These are phyloP conservation scores for Lochmaea capreae DNA, from an alignment of 2,888 invertebrate genomes.

Conservation along the genomic window DNA sequence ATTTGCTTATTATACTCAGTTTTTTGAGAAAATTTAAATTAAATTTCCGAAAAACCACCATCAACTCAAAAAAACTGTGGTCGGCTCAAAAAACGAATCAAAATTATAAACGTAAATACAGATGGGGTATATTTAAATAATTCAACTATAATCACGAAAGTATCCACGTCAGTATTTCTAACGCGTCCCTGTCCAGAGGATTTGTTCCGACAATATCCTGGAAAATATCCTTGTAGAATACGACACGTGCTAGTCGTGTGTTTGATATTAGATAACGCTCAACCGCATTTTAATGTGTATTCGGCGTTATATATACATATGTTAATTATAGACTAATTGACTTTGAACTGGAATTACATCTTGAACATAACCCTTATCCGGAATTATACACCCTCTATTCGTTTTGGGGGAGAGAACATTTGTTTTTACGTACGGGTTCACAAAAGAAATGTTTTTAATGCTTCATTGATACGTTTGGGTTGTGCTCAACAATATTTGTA, in stretches of 20 bases:
- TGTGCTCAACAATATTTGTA: no score
- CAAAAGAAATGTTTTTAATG: neutral
- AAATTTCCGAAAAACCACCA: no score
- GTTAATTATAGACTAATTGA: conserved; percentile 39
- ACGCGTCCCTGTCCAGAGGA: conserved; percentile 9
- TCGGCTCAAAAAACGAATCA: neutral
- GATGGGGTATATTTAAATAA: conserved; percentile 1
- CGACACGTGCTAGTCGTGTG: conserved; percentile 54
- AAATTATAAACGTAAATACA: neutral
- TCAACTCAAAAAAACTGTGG: neutral
- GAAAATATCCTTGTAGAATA: conserved; percentile 36
- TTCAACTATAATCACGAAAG: neutral
- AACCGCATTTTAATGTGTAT: conserved; percentile 57
- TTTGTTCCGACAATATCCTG: conserved; percentile 29
- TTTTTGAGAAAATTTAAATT: no score
- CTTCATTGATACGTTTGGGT: no score
- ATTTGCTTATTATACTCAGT: no score
- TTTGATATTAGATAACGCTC: conserved; percentile 53
- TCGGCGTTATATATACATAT: conserved; percentile 53
- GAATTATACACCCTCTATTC: conserved; percentile 13
- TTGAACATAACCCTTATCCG: conserved; percentile 21
- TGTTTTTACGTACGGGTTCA: neutral
- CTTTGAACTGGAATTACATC: conserved; percentile 26
- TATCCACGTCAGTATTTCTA: neutral
- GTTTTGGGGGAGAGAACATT: neutral